Conservation (phyloP, 2,113 vertebrate species). For the Cepphus grylle region DNA sequence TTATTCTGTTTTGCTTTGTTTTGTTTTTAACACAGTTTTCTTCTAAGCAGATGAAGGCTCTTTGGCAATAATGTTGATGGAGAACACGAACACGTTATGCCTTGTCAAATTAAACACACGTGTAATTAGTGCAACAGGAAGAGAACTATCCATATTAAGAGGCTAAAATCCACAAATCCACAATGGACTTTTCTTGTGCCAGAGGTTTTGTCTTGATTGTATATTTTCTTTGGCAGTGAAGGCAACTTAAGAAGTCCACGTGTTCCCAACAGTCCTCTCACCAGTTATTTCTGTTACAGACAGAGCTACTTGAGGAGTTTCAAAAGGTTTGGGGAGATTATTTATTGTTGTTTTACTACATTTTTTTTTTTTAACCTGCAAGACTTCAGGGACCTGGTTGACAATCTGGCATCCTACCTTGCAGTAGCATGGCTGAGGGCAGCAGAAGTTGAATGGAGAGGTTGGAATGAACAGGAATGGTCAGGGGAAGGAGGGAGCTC, state of each 20-base stretch:
- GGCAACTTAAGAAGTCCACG: not conserved
- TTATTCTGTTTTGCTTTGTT: not conserved
- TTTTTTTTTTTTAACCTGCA: not conserved
- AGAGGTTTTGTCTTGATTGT: not conserved
- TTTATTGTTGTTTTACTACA: not conserved
- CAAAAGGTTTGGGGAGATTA: not conserved
- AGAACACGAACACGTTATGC: not conserved
- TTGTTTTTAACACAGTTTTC: not conserved
- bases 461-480: not conserved
- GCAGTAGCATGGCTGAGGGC: not conserved
- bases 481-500: not conserved
- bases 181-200: not conserved
- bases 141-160: not conserved
- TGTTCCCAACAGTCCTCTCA: not conserved
- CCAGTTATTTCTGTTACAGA: not conserved
- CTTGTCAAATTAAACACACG: not conserved
- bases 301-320: not conserved
- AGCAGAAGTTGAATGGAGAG: not conserved
- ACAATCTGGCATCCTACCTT: not conserved
- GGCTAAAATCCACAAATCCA: not conserved
- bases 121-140: not conserved
- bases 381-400: not conserved
- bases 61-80: not conserved
- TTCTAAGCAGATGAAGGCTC: not conserved
- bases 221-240: not conserved